Evolutionary conservation across 2,113 vertebrate genomes (phyloP).

Genomic region (Dasypus novemcinctus): DNA sequence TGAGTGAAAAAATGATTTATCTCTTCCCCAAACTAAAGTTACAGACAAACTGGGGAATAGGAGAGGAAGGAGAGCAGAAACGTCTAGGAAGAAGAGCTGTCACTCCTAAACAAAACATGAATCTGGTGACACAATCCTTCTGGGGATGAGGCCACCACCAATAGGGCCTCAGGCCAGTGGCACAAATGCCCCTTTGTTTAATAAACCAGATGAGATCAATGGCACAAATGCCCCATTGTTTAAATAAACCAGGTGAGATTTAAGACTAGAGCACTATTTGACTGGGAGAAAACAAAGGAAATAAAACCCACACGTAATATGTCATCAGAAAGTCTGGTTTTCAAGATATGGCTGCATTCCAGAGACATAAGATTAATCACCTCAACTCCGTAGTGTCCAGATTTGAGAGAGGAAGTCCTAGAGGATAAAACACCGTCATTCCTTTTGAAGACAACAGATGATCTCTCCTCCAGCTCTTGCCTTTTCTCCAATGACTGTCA

Average conservation of each 20-base stretch:
- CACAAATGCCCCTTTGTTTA: neutral
- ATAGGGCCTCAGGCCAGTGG: neutral
- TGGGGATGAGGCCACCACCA: neutral
- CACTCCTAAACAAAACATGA: neutral
- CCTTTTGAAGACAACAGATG: neutral
- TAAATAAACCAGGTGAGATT: too few relatives aligned
- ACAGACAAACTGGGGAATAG: neutral
- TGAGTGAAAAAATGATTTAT: neutral
- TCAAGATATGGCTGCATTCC: neutral
- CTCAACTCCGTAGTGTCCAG: neutral
- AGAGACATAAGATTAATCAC: neutral
- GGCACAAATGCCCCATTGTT: too few relatives aligned
- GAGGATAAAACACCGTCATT: neutral
- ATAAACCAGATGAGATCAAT: neutral
- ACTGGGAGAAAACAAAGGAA: neutral
- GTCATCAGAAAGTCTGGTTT: neutral
- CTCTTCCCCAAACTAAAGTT: neutral
- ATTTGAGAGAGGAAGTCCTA: neutral
- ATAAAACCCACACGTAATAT: neutral
- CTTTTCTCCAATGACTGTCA: neutral
- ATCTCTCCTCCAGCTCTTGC: neutral
- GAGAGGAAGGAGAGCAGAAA: neutral
- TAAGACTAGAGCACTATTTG: neutral
- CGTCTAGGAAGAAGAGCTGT: neutral
- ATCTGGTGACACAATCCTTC: neutral